Evolutionary conservation across 2,113 vertebrate genomes (phyloP).

Genomic region (Rattus norvegicus): GRCr8 NC_086036.1:12340001-12340500

Average conservation of each 20-base stretch:
- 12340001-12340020: not conserved
- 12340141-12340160: not conserved
- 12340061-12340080: not conserved
- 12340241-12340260: not conserved
- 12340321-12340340: not conserved
- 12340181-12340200: not conserved
- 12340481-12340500: not conserved
- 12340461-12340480: not conserved
- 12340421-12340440: not conserved
- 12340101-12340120: not conserved
- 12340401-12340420: not conserved
- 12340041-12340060: not conserved
- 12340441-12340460: not conserved
- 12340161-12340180: not conserved
- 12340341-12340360: not conserved
- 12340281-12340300: not conserved
- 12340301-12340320: not conserved
- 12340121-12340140: not conserved
- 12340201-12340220: too few relatives aligned
- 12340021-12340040: not conserved
- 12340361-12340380: too few relatives aligned
- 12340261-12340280: not conserved
- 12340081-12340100: not conserved
- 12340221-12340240: not conserved
- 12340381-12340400: not conserved